A percentile compares a stretch with the other conserved stretches of the same genome.
Conservation (phyloP, 2,113 vertebrate species). For the Lamprotornis superbus region DNA sequence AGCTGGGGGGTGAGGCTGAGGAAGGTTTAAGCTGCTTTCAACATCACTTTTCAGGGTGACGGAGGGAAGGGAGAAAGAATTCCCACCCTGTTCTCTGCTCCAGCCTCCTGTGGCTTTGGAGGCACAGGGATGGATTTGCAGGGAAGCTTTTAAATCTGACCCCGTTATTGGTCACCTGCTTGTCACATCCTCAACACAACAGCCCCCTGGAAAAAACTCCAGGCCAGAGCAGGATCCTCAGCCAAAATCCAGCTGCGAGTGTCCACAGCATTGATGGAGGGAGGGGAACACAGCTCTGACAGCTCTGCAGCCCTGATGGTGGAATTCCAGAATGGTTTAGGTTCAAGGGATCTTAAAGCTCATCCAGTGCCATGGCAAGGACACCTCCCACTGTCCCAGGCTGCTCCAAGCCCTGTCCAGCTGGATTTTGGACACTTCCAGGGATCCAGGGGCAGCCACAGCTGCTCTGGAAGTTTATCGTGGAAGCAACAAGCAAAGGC, state of each 20-base stretch:
- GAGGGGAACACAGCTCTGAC: background rate
- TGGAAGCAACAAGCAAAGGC: background rate
- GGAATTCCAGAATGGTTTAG: background rate
- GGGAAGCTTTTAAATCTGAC: background rate
- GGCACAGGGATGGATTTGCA: background rate
- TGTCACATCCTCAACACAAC: accelerated
- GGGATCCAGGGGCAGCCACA: background rate
- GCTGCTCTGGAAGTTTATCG: background rate
- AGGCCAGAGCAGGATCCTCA: background rate
- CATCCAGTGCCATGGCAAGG: background rate
- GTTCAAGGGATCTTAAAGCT: background rate
- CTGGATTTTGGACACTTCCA: background rate
- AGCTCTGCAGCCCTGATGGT: background rate
- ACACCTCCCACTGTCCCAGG: background rate
- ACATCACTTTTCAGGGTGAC: background rate
- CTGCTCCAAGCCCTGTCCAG: accelerated
- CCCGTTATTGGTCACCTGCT: background rate
- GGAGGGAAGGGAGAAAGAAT: background rate
- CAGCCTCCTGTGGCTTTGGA: background rate
- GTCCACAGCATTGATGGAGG: accelerated
- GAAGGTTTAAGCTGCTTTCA: background rate
- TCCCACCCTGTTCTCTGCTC: accelerated
- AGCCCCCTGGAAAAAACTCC: background rate
- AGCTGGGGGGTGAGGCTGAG: background rate
- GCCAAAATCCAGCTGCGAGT: accelerated